Evolutionary conservation across 2,113 vertebrate species (phyloP), one percentile per base, ranked within the genome.

Genomic region (Brachypteracias leptosomus): DNA sequence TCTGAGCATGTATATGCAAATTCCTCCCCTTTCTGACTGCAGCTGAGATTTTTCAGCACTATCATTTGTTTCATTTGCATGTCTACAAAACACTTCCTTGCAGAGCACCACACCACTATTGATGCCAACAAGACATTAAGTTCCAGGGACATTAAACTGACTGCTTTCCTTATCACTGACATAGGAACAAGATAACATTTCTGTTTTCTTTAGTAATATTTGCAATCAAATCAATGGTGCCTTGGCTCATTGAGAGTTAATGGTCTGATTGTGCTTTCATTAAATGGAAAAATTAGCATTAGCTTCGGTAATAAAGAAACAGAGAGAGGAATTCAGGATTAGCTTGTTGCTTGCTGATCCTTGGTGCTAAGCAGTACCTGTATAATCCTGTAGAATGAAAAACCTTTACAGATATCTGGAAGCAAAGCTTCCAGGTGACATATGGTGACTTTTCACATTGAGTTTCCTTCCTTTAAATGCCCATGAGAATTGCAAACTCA

Each of bases 221-320:
- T 66, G 40, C 47, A 79, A 38, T 82, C 57, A 88, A 89, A 89
- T 67, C 76, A 89, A 9, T 78, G 21, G 33, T 70, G 58, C 10
- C 16, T 95, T 93, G 83, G 22, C 28, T 93, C 25, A 29, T 95
- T 78, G 81, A 74, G 73, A 89, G 52, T 71, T 88, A 95, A 70
- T 68, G 67, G 28, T 68, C 79, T 92, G 75, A 79, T 25, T 88
- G 26, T 79, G 29, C 16, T 92, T 15, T 21, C 58, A 17, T 70
- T 90, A 92, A 90, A 70, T 73, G 51, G n/a, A 70, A 78, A 84
- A 88, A 65, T 35, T 17, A 63, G 7, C 15, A 76, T 63, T 90
- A 44, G 62, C 40, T 79, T 91, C 3, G 2, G 38, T 61, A 71
- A 47, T 81, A 83, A 92, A 84, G 57, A 89, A 89, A 51, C 28